These are phyloP conservation scores for Drosophila ogumai DNA, from an alignment of 1,140 invertebrate genomes.

Conservation along the genomic window DNA sequence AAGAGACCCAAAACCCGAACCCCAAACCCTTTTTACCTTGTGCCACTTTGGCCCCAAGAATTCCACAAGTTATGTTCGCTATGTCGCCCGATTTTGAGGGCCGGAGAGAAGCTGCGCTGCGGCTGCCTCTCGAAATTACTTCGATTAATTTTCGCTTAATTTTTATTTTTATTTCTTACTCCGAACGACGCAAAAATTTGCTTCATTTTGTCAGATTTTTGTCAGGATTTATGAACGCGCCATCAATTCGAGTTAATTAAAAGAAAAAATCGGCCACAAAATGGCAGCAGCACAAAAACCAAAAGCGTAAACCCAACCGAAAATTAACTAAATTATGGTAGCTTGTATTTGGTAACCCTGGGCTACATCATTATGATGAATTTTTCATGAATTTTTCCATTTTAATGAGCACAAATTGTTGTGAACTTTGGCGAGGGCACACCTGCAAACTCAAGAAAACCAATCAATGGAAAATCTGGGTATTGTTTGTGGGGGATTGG, in stretches of 20 bases:
- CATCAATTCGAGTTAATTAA: slow-evolving; percentile 72
- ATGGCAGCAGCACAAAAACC: slow-evolving; percentile 24
- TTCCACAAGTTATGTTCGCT: slow-evolving; percentile 73
- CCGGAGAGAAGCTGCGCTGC: background rate
- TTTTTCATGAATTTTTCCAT: slow-evolving; percentile 63
- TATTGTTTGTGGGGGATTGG: slow-evolving; percentile 13
- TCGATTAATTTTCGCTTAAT: slow-evolving; percentile 83
- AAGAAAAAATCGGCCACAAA: slow-evolving; percentile 38
- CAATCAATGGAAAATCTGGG: slow-evolving; percentile 34
- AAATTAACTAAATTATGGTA: slow-evolving; percentile 77
- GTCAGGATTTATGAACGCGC: slow-evolving; percentile 72
- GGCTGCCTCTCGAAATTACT: slow-evolving; percentile 61
- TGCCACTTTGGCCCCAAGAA: slow-evolving; percentile 77
- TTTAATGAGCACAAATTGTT: slow-evolving; percentile 77
- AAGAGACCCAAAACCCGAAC: slow-evolving; percentile 9
- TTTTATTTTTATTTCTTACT: slow-evolving; percentile 84
- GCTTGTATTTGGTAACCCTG: slow-evolving; percentile 51
- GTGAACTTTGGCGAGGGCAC: slow-evolving; percentile 63
- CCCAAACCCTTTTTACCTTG: slow-evolving; percentile 65
- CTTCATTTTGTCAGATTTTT: slow-evolving; percentile 75
- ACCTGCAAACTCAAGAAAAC: slow-evolving; percentile 35
- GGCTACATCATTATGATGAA: slow-evolving; percentile 65
- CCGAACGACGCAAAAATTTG: slow-evolving; percentile 59
- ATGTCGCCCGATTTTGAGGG: slow-evolving; percentile 59
- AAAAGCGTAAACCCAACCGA: slow-evolving; percentile 11